These are phyloP conservation scores for Chorisops tibialis DNA, from an alignment of 2,888 invertebrate species.

Conservation along the genomic window DNA sequence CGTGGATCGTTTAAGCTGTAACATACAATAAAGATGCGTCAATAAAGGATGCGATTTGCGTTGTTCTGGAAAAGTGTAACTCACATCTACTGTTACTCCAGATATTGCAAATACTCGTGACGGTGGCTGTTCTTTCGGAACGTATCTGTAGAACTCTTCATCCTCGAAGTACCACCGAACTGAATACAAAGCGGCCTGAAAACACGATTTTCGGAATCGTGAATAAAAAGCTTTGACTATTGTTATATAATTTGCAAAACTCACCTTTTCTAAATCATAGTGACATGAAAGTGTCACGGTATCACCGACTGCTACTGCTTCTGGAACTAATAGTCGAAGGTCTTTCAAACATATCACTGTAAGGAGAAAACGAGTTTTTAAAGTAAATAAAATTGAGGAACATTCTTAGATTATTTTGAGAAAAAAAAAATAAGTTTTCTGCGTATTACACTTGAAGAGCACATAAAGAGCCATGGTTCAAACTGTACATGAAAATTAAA, in stretches of 20 bases:
- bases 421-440: too few relatives aligned
- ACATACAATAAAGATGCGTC: background rate
- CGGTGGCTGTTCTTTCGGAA: slow-evolving; percentile 54
- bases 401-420: too few relatives aligned
- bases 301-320: slow-evolving; percentile 37
- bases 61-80: slow-evolving; percentile 40
- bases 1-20: slow-evolving; percentile 51
- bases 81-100: slow-evolving; percentile 55
- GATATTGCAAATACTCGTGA: slow-evolving; percentile 52
- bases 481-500: too few relatives aligned
- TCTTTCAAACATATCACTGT: slow-evolving; percentile 36
- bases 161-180: slow-evolving; percentile 57
- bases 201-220: background rate
- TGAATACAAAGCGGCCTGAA: slow-evolving; percentile 51
- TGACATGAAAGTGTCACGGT: slow-evolving; percentile 37
- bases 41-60: background rate
- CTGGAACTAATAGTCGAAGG: slow-evolving; percentile 36
- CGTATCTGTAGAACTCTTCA: slow-evolving; percentile 57
- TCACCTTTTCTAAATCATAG: slow-evolving; percentile 38
- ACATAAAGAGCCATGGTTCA: too few relatives aligned
- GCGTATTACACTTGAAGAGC: too few relatives aligned
- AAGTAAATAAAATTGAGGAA: too few relatives aligned
- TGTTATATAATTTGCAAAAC: background rate
- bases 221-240: background rate
- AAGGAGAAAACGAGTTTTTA: background rate